Percentiles rank a stretch among this genome's conserved stretches.
Conservation (phyloP, 2,113 vertebrate species). For the Antigone vipio region DNA sequence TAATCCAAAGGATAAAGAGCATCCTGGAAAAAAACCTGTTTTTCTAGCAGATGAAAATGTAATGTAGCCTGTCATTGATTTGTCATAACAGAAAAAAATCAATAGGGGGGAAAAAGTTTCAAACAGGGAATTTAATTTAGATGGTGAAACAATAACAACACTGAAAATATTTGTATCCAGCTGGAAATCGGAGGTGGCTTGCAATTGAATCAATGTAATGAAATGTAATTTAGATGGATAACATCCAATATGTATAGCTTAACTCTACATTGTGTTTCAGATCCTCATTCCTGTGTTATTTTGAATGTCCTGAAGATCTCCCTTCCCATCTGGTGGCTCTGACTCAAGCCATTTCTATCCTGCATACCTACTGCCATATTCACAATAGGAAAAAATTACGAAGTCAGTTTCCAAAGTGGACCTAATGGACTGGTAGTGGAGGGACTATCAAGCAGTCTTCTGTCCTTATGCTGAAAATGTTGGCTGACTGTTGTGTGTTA, state of each 20-base stretch:
- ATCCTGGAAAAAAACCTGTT: not conserved
- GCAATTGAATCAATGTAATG: slow-evolving; percentile 11
- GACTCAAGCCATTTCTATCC: not conserved
- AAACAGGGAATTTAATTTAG: slow-evolving; percentile 36
- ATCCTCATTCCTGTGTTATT: not conserved
- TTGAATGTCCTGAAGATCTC: not conserved
- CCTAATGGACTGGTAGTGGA: not conserved
- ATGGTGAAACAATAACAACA: slow-evolving; percentile 11
- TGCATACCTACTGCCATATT: not conserved
- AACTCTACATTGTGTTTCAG: not conserved
- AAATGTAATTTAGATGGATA: not conserved
- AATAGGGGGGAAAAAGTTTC: not conserved
- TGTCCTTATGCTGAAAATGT: not conserved
- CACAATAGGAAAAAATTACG: not conserved
- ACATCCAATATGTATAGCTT: not conserved
- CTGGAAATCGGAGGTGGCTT: not conserved
- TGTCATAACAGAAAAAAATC: slow-evolving; percentile 15
- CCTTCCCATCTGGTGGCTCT: not conserved
- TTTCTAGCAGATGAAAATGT: not conserved
- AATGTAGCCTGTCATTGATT: slow-evolving; percentile 1
- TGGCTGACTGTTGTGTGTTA: not conserved
- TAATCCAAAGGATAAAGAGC: not conserved
- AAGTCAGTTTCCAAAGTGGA: not conserved
- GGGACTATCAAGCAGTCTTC: not conserved
- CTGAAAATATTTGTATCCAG: slow-evolving; percentile 38